Evolutionary conservation across 2,797 vertebrate genomes (phyloP), one percentile per base, ranked within the genome.

Genomic region (Urocyon cinereoargenteus): DNA sequence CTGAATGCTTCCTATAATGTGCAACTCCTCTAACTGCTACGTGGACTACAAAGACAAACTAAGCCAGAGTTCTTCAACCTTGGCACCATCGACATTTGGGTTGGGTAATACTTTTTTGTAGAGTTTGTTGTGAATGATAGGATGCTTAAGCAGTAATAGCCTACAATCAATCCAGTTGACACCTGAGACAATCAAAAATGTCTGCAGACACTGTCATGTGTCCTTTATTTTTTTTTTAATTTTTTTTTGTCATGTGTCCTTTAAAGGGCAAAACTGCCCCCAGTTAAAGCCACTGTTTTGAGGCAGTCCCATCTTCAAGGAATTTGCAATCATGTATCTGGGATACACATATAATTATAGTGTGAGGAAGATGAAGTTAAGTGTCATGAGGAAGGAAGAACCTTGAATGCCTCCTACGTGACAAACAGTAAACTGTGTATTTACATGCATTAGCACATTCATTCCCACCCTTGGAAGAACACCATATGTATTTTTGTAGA

Each of bases 341-440:
- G 9, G 51, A 53, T 64, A 36, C 6, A 51, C 0, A 62, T 72
- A 15, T 26, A 28, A 82, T 61, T 73, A 13, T 68, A 95, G 90
- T 78, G n/a, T 53, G n/a, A 95, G 94, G 55, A 57, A 95, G 40
- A 90, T 78, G 87, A 64, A 95, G 36, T 6, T 73, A 36, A 91
- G 4, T 62, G 16, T 53, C 45, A 89, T 53, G 66, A 96, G 19
- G 40, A 91, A 93, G 34, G 53, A 85, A 95, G 45, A 68, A 78
- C 21, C 83, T 4, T n/a, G 59, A 61, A 84, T 66, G 28, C 59
- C 31, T 73, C 61, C 31, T 19, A 75, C 72, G 45, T 64, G 83
- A 75, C 70, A 59, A 92, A 77, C 3, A 61, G 31, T 45, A 78
- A 40, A 86, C 36, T n/a, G 66, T 9, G 16, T 40, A 22, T 5